Conservation (phyloP, 2,113 vertebrate genomes). For the Sterna hirundo region DNA sequence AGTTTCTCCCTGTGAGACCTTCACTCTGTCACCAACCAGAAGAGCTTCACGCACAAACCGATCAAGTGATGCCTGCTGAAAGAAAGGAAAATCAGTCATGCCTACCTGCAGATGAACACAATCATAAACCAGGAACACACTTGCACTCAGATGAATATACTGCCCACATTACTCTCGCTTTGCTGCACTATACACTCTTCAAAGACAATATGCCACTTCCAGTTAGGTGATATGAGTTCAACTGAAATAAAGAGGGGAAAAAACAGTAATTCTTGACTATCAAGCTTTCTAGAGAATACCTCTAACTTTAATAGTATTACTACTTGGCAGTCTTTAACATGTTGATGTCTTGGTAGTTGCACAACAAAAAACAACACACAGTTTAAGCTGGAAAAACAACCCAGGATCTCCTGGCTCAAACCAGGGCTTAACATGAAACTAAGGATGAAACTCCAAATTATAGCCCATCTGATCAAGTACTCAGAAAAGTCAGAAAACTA, state of each 20-base stretch:
- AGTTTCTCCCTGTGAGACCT: neutral
- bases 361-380: neutral
- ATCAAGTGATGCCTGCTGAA: neutral
- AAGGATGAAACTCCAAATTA: neutral
- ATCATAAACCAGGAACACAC: neutral
- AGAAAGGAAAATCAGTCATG: neutral
- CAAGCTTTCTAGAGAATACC: rapidly evolving
- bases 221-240: rapidly evolving
- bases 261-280: neutral
- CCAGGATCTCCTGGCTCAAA: neutral
- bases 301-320: neutral
- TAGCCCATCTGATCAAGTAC: neutral
- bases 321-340: neutral
- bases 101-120: neutral
- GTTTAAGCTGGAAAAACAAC: neutral
- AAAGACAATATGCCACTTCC: rapidly evolving
- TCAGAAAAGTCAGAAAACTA: neutral
- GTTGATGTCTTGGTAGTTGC: rapidly evolving
- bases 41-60: neutral
- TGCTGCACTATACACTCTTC: neutral
- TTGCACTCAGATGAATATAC: neutral
- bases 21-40: neutral
- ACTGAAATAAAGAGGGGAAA: neutral
- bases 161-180: neutral
- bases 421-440: neutral